Conservation (phyloP, 2,113 vertebrate genomes). For the Leucoraja erinaceus region DNA sequence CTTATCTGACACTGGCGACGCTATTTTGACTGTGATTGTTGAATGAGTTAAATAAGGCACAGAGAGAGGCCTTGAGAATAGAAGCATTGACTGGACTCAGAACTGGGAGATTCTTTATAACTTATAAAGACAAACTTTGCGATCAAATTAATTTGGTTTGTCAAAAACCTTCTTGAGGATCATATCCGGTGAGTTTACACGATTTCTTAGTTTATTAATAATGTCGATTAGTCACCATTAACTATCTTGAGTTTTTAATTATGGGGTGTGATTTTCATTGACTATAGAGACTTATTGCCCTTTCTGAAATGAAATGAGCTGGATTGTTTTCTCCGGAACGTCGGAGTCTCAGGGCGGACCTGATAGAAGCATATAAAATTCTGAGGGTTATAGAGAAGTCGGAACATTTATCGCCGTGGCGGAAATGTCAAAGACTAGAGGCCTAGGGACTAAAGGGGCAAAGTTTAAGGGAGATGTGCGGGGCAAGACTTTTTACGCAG, state of each 20-base stretch:
- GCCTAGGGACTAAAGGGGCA: too few relatives aligned
- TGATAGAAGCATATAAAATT: too few relatives aligned
- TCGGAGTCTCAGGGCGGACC: too few relatives aligned
- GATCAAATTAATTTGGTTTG: neutral
- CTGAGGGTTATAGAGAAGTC: too few relatives aligned
- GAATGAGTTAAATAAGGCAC: neutral
- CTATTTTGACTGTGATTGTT: conserved; percentile 25
- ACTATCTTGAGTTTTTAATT: neutral
- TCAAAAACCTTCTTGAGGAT: neutral
- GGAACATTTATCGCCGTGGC: too few relatives aligned
- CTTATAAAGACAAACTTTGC: neutral
- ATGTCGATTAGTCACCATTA: neutral
- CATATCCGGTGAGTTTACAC: neutral
- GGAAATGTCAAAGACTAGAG: too few relatives aligned
- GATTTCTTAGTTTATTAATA: neutral
- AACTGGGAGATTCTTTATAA: neutral
- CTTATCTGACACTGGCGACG: conserved; percentile 5
- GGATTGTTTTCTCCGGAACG: too few relatives aligned
- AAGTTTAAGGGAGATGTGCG: too few relatives aligned
- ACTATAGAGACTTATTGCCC: too few relatives aligned
- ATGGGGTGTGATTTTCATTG: too few relatives aligned
- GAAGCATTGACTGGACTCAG: neutral
- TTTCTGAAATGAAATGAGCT: too few relatives aligned
- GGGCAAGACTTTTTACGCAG: too few relatives aligned
- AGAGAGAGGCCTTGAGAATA: neutral